A percentile compares a stretch with the other conserved stretches of the same genome.
phyloP scores from a whole-genome alignment of 2,113 vertebrate genomes.

The Aphyosemion australe region DNA sequence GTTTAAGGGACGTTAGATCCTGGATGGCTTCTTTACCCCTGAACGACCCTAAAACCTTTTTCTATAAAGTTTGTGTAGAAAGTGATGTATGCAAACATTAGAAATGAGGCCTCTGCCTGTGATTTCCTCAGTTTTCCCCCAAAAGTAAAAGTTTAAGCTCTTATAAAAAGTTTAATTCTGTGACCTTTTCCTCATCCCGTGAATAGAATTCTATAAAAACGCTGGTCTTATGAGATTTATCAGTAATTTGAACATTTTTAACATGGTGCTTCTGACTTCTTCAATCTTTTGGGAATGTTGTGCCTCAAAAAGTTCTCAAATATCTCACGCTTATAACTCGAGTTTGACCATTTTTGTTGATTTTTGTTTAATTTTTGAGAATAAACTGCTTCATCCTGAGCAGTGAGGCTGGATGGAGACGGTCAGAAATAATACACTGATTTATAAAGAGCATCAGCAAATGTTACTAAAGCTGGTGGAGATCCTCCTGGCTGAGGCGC shows the following conservation, averaged over 20 bases:
- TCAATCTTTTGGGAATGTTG: too few species aligned
- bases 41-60: too few species aligned
- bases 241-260: neutral
- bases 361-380: neutral
- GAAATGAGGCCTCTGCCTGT: too few species aligned
- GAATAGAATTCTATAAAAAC: neutral
- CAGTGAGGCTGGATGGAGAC: neutral
- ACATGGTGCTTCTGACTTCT: too few species aligned
- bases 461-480: neutral
- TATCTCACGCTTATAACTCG: neutral
- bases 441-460: neutral
- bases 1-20: too few species aligned
- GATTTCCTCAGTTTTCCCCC: too few species aligned
- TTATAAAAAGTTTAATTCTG: neutral
- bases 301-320: neutral
- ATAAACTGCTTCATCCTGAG: neutral
- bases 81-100: too few species aligned
- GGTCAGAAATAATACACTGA: neutral
- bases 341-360: neutral
- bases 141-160: too few species aligned
- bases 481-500: neutral
- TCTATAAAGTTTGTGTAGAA: too few species aligned
- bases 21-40: too few species aligned
- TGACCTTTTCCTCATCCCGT: neutral
- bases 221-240: neutral